phyloP scores from a whole-genome alignment of 2,797 vertebrate species.

The Fratercula arctica region DNA sequence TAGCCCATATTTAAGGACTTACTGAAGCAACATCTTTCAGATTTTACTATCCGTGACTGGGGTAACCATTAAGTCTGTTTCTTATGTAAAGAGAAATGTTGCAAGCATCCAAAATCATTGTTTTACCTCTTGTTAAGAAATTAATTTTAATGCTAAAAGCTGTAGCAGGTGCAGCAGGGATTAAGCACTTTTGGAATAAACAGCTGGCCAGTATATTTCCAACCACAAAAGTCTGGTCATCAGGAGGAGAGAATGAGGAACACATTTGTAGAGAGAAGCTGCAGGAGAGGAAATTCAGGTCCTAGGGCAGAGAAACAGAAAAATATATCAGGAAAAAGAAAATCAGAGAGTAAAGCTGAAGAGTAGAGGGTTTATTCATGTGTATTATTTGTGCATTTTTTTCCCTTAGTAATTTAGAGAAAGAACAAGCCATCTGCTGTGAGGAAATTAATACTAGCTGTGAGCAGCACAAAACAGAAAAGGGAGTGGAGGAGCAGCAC shows the following conservation, averaged over 20 bases:
- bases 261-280: background rate
- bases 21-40: background rate
- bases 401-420: background rate
- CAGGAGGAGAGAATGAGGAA: background rate
- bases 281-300: background rate
- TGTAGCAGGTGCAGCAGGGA: slow-evolving; percentile 22
- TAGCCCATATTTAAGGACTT: slow-evolving; percentile 17
- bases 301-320: background rate
- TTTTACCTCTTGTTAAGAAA: slow-evolving; percentile 18
- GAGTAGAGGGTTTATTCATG: background rate
- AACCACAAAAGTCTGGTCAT: background rate
- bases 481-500: background rate
- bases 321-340: background rate
- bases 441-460: background rate
- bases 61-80: background rate
- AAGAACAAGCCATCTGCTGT: background rate
- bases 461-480: background rate
- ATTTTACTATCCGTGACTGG: background rate
- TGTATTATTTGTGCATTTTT: background rate
- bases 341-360: background rate
- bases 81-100: background rate
- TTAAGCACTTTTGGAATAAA: slow-evolving; percentile 43
- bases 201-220: slow-evolving; percentile 1
- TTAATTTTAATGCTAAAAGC: slow-evolving; percentile 30
- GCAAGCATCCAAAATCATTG: background rate